Evolutionary conservation across 2,113 vertebrate species (phyloP).

Genomic region (Zingel zingel): DNA sequence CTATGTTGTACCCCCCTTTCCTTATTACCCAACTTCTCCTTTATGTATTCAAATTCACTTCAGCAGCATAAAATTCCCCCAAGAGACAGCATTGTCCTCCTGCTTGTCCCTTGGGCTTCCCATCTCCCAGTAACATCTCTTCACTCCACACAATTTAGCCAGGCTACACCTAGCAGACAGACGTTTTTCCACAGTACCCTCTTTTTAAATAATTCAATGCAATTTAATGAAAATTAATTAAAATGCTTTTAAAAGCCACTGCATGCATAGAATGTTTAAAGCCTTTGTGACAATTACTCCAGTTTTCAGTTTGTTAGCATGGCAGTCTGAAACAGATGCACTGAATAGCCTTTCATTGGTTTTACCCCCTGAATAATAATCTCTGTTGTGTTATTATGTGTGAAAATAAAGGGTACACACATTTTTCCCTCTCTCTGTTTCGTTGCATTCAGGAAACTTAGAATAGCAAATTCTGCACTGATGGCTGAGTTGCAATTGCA

Average conservation of each 20-base stretch:
- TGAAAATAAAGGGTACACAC: conserved; percentile 77
- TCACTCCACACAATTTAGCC: conserved; percentile 77
- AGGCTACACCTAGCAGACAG: conserved; percentile 68
- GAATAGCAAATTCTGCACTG: conserved; percentile 76
- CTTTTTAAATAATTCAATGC: conserved; percentile 74
- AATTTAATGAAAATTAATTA: conserved; percentile 84
- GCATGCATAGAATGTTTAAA: conserved; percentile 78
- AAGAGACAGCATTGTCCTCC: conserved; percentile 84
- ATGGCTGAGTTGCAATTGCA: conserved; percentile 79
- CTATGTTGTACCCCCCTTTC: conserved; percentile 70
- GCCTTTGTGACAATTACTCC: conserved; percentile 71
- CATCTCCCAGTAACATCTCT: conserved; percentile 81
- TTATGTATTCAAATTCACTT: conserved; percentile 87
- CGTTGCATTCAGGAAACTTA: conserved; percentile 70
- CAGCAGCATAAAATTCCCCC: conserved; percentile 86
- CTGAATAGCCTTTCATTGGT: conserved; percentile 80
- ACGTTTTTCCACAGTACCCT: conserved; percentile 38
- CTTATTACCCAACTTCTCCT: conserved; percentile 76
- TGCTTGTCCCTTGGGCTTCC: conserved; percentile 82
- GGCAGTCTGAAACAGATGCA: conserved; percentile 73
- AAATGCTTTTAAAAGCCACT: conserved; percentile 75
- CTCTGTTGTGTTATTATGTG: conserved; percentile 80
- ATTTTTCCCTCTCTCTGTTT: conserved; percentile 56
- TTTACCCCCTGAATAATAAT: conserved; percentile 79
- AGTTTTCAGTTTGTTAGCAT: conserved; percentile 53